Evolutionary conservation across 2,888 invertebrate species (phyloP), one percentile per base, ranked within the genome.

Genomic region (Ormyrus labotus): DNA sequence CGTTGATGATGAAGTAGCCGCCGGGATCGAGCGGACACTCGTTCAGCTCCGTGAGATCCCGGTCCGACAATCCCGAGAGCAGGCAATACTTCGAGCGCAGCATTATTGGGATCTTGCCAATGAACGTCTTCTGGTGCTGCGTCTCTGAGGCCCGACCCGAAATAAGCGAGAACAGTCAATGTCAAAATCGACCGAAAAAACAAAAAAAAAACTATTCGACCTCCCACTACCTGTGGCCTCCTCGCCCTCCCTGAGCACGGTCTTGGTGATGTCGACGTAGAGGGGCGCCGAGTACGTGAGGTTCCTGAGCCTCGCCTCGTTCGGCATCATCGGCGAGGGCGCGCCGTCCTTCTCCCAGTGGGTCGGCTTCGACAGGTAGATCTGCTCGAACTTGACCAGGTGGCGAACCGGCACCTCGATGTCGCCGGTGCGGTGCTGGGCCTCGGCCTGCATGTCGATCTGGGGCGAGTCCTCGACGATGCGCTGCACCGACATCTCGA

Each of bases 311-410:
- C 99, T 94, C 5, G 99, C 99, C 92, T 99, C 99, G 89, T 99
- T 99, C 0, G 99, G 99, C 98, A 99, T 99, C 99, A 99, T 99
- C 79, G 99, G 98, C 78, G 97, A 97, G 7, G 99, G 99, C 0
- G 99, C 98, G 88, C 99, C 99, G 92, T 99, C 99, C 92, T 99
- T 99, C 91, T 99, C 99, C 99, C 99, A 99, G 93, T 99, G 99
- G 7, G 99, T 99, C 4, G 99, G 99, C 91, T 99, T 99, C 0
- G 99, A 99, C 68, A 99, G 91, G 90, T 99, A 99, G 89, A 99
- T 99, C 92, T 99, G 99, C 91, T 99, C 99, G 91, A 99, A 99
- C 92, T 99, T 99, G 8, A 99, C 91, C 53, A 97, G 92, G 92
- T 98, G 99, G 81, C 96, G 91, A 85, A 94, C 93, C 0, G 97